phyloP scores from a whole-genome alignment of 2,113 vertebrate species.

The Cichladusa arquata region DNA sequence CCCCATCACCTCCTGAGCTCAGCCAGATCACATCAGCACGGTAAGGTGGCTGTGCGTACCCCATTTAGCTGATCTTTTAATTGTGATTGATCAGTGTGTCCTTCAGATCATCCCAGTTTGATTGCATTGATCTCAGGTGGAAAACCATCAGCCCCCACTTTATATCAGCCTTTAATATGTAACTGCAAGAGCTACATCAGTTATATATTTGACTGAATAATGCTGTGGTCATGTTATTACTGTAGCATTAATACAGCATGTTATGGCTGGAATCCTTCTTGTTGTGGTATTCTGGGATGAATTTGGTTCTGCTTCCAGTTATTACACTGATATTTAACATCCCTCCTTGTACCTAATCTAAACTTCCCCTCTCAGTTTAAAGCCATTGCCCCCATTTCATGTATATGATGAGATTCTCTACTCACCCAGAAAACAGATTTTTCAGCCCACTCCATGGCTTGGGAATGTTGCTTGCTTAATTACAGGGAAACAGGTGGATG shows the following conservation, averaged over 20 bases:
- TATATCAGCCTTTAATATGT: not conserved
- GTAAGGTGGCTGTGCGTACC: not conserved
- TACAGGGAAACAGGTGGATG: not conserved
- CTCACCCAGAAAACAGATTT: not conserved
- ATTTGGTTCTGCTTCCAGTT: not conserved
- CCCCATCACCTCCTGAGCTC: not conserved
- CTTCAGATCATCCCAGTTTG: not conserved
- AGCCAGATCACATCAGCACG: not conserved
- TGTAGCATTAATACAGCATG: too few species aligned
- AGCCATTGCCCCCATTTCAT: not conserved
- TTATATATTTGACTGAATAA: rapidly evolving
- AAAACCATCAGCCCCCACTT: not conserved
- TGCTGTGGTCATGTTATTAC: not conserved
- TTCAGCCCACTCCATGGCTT: not conserved
- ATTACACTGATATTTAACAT: not conserved
- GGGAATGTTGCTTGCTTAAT: not conserved
- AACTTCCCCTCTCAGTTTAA: not conserved
- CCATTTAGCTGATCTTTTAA: not conserved
- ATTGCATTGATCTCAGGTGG: not conserved
- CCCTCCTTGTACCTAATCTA: not conserved
- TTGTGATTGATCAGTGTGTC: too few species aligned
- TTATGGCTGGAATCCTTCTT: not conserved
- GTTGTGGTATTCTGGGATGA: rapidly evolving
- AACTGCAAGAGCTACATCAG: not conserved
- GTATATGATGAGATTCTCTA: not conserved